These are phyloP conservation scores for Fregetta grallaria DNA, from an alignment of 2,113 vertebrate genomes.

Conservation along the genomic window DNA sequence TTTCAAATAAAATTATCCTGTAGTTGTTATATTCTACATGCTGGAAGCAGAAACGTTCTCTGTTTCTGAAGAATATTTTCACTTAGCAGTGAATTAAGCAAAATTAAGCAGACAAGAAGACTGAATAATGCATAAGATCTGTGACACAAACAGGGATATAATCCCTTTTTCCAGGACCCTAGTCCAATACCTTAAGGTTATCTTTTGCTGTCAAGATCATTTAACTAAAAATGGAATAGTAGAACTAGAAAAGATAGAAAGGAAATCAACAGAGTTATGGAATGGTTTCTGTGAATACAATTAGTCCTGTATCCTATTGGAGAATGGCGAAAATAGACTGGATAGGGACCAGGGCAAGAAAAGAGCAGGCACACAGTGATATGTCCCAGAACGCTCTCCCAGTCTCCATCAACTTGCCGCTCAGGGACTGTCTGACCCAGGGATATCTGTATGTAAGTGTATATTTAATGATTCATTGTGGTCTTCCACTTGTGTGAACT, in stretches of 20 bases:
- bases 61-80: not conserved
- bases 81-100: not conserved
- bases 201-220: not conserved
- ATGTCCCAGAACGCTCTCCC: not conserved
- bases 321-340: not conserved
- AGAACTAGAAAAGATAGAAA: not conserved
- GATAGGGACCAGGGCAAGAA: not conserved
- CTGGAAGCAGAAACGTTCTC: not conserved
- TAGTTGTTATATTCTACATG: not conserved
- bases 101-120: conserved; percentile 12
- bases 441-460: not conserved
- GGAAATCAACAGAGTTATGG: not conserved
- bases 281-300: not conserved
- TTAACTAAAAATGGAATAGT: not conserved
- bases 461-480: conserved; percentile 36
- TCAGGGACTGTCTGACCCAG: not conserved
- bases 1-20: not conserved
- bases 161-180: not conserved
- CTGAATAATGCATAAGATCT: not conserved
- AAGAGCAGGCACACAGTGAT: not conserved
- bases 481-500: not conserved
- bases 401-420: not conserved
- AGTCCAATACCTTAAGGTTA: not conserved
- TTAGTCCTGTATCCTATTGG: not conserved
- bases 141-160: not conserved